Conservation (phyloP, 2,888 invertebrate genomes). For the Eucera pruinosa region DNA sequence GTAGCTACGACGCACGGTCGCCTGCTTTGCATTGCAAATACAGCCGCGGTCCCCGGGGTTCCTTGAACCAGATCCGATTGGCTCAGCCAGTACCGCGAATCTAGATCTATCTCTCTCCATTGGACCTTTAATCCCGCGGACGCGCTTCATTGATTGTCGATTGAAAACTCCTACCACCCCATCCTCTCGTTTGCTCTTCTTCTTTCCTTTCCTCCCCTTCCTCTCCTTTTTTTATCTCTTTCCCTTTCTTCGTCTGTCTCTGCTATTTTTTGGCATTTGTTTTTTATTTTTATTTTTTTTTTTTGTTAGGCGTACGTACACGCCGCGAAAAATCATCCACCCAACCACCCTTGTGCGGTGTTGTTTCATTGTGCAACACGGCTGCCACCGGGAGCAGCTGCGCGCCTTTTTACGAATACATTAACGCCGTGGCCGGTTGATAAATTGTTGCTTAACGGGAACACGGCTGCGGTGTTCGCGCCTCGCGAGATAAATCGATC, state of each 20-base stretch:
- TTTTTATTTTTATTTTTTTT: too few species aligned
- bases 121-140: slow-evolving; percentile 80
- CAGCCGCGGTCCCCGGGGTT: slow-evolving; percentile 77
- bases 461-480: slow-evolving; percentile 63
- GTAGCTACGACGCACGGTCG: slow-evolving; percentile 69
- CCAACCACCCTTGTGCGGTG: slow-evolving; percentile 50
- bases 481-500: slow-evolving; percentile 64
- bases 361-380: slow-evolving; percentile 74
- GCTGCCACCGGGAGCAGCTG: slow-evolving; percentile 57
- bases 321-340: slow-evolving; percentile 65
- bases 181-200: slow-evolving; percentile 19
- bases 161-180: slow-evolving; percentile 77
- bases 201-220: slow-evolving; percentile 37
- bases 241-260: slow-evolving; percentile 9
- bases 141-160: slow-evolving; percentile 83
- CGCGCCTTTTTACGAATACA: slow-evolving; percentile 66
- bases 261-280: slow-evolving; percentile 34
- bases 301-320: too few species aligned
- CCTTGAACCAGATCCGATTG: slow-evolving; percentile 85
- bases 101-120: slow-evolving; percentile 82
- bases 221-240: too few species aligned
- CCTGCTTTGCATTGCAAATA: slow-evolving; percentile 83
- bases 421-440: slow-evolving; percentile 64
- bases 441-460: slow-evolving; percentile 68
- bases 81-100: slow-evolving; percentile 82